Evolutionary conservation across 2,888 invertebrate genomes (phyloP).

Genomic region (Stenichneumon culpator): DNA sequence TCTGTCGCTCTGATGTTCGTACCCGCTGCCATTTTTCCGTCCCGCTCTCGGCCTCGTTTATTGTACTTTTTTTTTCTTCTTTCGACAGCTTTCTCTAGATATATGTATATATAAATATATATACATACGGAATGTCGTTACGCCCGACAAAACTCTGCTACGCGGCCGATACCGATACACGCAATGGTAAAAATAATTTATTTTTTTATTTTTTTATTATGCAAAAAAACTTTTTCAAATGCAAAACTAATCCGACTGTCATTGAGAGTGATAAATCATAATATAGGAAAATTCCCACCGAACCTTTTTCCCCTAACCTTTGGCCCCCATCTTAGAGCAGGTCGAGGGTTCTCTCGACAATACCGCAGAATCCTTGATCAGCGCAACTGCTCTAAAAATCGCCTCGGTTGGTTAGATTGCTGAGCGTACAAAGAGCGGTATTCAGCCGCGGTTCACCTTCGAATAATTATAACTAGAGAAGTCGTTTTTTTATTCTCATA

Average conservation of each 20-base stretch:
- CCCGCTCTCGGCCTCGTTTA: conserved; percentile 41
- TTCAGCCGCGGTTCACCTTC: conserved; percentile 48
- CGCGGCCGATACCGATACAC: neutral
- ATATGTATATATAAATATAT: neutral
- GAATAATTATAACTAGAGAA: conserved; percentile 46
- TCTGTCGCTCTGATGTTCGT: conserved; percentile 8
- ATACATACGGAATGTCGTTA: conserved; percentile 48
- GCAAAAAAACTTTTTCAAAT: conserved; percentile 18
- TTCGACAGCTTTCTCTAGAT: conserved; percentile 56
- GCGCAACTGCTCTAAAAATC: neutral
- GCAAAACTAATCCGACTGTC: conserved; percentile 13
- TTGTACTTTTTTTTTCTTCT: conserved; percentile 29
- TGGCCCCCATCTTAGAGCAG: neutral
- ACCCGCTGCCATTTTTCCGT: conserved; percentile 19
- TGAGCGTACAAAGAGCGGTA: neutral
- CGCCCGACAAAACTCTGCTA: conserved; percentile 27
- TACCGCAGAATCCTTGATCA: neutral
- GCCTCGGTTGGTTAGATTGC: neutral
- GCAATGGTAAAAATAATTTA: neutral
- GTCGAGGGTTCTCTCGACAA: neutral
- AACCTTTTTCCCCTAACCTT: neutral
- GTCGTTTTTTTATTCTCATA: neutral
- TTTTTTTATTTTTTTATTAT: neutral
- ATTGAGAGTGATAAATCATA: neutral
- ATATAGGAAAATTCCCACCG: neutral